Evolutionary conservation across 2,888 invertebrate species (phyloP).

Genomic region (Archips xylosteana): DNA sequence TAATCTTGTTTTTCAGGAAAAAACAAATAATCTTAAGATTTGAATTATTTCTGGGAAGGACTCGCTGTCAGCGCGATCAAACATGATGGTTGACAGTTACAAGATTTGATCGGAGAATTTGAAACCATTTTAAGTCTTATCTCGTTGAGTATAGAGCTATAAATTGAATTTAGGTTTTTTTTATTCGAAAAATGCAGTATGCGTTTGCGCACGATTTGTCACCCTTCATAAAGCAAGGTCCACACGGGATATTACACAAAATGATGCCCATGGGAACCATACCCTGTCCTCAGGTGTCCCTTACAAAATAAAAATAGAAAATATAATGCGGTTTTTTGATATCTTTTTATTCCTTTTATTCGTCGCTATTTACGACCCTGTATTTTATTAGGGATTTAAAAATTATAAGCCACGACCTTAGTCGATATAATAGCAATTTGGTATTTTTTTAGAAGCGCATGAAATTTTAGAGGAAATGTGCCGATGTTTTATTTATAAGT

Average conservation of each 20-base stretch:
- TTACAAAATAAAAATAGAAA: constrained; percentile 27
- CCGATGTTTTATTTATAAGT: constrained; percentile 25
- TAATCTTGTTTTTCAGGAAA: constrained; percentile 66
- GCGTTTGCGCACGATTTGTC: constrained; percentile 60
- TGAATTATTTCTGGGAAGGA: constrained; percentile 64
- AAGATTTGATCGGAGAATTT: constrained; percentile 44
- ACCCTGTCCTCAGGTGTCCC: constrained; percentile 55
- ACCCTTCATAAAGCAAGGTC: constrained; percentile 55
- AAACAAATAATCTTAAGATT: constrained; percentile 63
- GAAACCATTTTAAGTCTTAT: constrained; percentile 41
- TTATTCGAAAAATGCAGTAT: constrained; percentile 39
- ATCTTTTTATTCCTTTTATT: constrained; percentile 30
- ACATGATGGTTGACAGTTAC: constrained; percentile 51
- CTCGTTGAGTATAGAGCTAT: constrained; percentile 34
- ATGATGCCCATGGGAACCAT: constrained; percentile 75
- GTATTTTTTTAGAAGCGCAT: constrained; percentile 9
- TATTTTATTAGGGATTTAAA: constrained; percentile 45
- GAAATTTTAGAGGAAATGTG: constrained; percentile 1
- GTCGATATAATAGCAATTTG: constrained; percentile 16
- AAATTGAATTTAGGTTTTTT: constrained; percentile 26
- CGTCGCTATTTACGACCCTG: constrained; percentile 37
- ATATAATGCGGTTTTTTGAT: constrained; percentile 38
- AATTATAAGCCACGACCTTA: constrained; percentile 45
- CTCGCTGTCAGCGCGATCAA: constrained; percentile 53
- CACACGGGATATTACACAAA: constrained; percentile 62